Base-by-base conservation (phyloP, 2,113 vertebrate genomes). In the Strix uralensis region DNA sequence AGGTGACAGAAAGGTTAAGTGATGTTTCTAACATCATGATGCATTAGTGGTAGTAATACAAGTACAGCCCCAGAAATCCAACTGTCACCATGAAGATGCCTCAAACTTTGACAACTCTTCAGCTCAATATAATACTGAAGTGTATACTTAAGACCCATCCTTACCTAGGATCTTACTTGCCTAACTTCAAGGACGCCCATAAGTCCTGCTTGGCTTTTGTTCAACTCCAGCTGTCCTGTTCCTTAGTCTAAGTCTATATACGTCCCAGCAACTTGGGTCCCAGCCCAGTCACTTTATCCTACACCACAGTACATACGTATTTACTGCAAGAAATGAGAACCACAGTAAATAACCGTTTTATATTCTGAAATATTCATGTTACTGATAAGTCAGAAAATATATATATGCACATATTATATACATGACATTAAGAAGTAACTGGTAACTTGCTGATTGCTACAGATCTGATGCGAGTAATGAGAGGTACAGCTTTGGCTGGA, bases 321-420 rank as follows among this genome's bases (percentile, higher is more conserved):
- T 88, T 86, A 59, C 5, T 32, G 30, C 22, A 91, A 63, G 58
- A 88, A 80, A 52, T 52, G 18, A 15, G 11, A 77, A 79, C 18
- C 32, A 46, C 2, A 2, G 13, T 40, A 88, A 81, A 38, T 17
- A 66, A 58, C 26, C 1, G 3, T 40, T 87, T 89, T n/a, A 27
- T 73, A 70, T 70, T 65, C 29, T 72, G 27, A 75, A 80, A 80
- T 62, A 51, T 4, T 67, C 65, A 36, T 1, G 2, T 32, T 77
- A 78, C 32, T 40, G 10, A 14, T 22, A 79, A 59, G 36, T 47
- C 69, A 46, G 9, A 4, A 4, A 78, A 30, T 9, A 4, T 55
- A 59, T 10, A 3, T n/a, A 58, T 10, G 11, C 47, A 9, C 15
- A 61, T 0, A 0, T 40, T 79, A 74, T 2, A 51, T 4, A 72